phyloP scores from a whole-genome alignment of 2,113 vertebrate genomes.

The Casuarius casuarius region DNA sequence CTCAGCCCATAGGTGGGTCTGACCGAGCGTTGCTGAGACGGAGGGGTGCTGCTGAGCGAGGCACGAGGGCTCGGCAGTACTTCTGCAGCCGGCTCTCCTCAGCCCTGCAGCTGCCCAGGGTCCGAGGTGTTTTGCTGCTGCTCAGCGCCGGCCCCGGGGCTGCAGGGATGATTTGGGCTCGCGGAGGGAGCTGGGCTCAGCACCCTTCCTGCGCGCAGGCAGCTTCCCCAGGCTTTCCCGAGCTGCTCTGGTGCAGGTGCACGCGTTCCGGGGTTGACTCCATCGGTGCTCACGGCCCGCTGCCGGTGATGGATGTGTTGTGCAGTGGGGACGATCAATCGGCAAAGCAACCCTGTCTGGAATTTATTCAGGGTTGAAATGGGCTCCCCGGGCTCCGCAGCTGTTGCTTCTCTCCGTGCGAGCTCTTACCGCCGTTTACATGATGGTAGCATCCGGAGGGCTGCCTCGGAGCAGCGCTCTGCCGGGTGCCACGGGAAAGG shows the following conservation, averaged over 20 bases:
- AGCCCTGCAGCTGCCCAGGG: background rate
- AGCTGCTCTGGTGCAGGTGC: background rate
- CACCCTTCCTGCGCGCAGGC: background rate
- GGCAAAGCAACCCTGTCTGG: conserved; percentile 2
- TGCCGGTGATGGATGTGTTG: background rate
- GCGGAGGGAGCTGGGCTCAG: background rate
- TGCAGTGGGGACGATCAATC: background rate
- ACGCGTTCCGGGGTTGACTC: background rate
- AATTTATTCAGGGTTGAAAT: conserved; percentile 31
- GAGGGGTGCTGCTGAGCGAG: background rate
- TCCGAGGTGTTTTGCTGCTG: background rate
- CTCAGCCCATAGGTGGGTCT: background rate
- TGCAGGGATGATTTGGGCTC: background rate
- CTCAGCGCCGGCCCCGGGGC: no score
- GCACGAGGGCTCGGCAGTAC: fast-evolving
- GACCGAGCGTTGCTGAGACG: fast-evolving
- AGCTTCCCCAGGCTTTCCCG: background rate
- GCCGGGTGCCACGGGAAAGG: background rate
- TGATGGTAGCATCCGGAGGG: background rate
- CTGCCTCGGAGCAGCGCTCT: background rate
- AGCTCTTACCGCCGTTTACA: conserved; percentile 13
- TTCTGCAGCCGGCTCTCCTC: background rate
- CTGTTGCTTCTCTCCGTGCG: background rate
- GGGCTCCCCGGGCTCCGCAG: background rate
- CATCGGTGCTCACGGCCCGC: fast-evolving